Percentiles rank a stretch among this genome's conserved stretches.
phyloP scores from a whole-genome alignment of 2,113 vertebrate genomes.

The Peromyscus maniculatus region DNA sequence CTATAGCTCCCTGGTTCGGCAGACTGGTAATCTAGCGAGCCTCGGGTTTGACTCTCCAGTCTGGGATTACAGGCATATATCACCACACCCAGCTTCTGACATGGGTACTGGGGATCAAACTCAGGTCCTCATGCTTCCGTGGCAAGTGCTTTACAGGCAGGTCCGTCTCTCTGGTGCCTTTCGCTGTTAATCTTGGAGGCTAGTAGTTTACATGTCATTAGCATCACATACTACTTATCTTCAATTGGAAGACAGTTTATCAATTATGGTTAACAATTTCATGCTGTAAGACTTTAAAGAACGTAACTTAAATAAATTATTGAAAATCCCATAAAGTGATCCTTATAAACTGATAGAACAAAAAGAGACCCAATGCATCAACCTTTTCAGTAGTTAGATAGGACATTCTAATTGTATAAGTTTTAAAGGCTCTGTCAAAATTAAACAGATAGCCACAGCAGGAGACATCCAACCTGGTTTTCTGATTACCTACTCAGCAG shows the following conservation, averaged over 20 bases:
- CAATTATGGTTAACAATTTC: neutral
- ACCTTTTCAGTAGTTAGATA: neutral
- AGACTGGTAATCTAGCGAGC: neutral
- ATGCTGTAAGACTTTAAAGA: neutral
- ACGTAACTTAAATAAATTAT: slow-evolving; percentile 14
- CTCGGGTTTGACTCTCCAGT: neutral
- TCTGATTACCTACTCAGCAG: neutral
- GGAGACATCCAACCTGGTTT: slow-evolving; percentile 8
- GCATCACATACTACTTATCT: neutral
- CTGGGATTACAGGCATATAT: neutral
- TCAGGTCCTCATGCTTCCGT: too few relatives aligned
- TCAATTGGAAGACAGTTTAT: neutral
- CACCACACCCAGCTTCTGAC: neutral
- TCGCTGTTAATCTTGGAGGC: neutral
- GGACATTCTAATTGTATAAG: neutral
- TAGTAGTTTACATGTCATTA: neutral
- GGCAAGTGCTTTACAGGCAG: neutral
- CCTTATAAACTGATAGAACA: slow-evolving; percentile 25
- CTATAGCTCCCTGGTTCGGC: neutral
- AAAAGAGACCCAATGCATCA: neutral
- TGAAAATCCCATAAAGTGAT: neutral
- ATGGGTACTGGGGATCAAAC: neutral
- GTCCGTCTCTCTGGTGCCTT: neutral
- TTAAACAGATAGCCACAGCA: slow-evolving; percentile 4
- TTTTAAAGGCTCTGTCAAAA: slow-evolving; percentile 17